Base-by-base conservation (phyloP, 2,888 invertebrate species). In the Odontothrips loti region DNA sequence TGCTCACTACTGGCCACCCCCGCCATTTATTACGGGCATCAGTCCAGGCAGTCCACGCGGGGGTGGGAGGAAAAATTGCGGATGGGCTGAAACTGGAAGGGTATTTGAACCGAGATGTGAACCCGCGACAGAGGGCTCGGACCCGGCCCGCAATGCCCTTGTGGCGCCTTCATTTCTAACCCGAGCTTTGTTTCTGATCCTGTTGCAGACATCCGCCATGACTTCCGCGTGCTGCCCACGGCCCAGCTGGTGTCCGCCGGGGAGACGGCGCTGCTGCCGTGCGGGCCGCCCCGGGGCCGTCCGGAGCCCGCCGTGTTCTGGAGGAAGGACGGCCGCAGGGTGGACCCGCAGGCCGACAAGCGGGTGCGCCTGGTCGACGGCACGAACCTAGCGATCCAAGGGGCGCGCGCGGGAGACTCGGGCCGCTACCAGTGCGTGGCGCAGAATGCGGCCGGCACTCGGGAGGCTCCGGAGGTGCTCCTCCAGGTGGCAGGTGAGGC, bases 401-500 rank as follows among this genome's bases (percentile, higher is more conserved):
- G n/a, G 34, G 63, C 63, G 23, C 68, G 68, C 11, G 23, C 68
- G 23, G 68, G 23, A 23, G 68, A 75, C 68, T 75, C 68, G 23
- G 48, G 48, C 47, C 47, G 48, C n/a, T 48, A 47, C 88, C 93
- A 94, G 87, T 97, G 97, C n/a, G 48, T 48, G 23, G 47, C 47
- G 47, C 47, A 48, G 48, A 47, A 48, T n/a, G 47, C 34, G 48
- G 47, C 47, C 43, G 47, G 34, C 47, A n/a, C 23, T 11, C 80
- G 94, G 83, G 95, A 95, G 87, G 94, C 93, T 78, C 88, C 90
- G 80, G 89, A 93, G 27, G 95, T 94, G 15, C 90, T 92, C 82
- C 90, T 95, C 80, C 92, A 92, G 89, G 94, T 95, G 86, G 93
- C 94, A 86, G 93, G 93, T 93, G 88, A 90, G 91, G 88, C 48